phyloP scores from a whole-genome alignment of 1,140 invertebrate species.

The Adelges cooleyi region DNA sequence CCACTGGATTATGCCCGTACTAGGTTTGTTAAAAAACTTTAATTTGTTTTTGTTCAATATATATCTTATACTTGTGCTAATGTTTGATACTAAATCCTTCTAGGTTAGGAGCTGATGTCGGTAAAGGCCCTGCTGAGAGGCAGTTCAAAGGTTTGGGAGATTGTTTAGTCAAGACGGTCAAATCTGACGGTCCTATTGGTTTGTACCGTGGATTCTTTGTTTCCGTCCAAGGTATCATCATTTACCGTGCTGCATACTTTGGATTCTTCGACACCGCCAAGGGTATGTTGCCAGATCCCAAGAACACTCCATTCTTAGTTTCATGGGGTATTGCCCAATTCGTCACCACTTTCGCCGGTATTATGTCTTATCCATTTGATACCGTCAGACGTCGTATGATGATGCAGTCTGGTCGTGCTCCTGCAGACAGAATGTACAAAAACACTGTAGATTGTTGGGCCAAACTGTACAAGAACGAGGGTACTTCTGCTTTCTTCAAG shows the following conservation, averaged over 20 bases:
- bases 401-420: slow-evolving; percentile 66
- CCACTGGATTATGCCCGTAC: slow-evolving; percentile 92
- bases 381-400: slow-evolving; percentile 84
- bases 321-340: slow-evolving; percentile 76
- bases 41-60: background rate
- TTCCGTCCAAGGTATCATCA: slow-evolving; percentile 78
- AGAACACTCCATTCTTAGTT: slow-evolving; percentile 62
- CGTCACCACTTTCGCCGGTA: slow-evolving; percentile 62
- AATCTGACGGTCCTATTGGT: slow-evolving; percentile 66
- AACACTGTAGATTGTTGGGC: slow-evolving; percentile 60
- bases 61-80: too few species aligned
- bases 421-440: slow-evolving; percentile 57
- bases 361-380: slow-evolving; percentile 80
- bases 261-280: slow-evolving; percentile 87
- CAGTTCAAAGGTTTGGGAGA: slow-evolving; percentile 74
- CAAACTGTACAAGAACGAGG: slow-evolving; percentile 55
- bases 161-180: slow-evolving; percentile 71
- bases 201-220: slow-evolving; percentile 84
- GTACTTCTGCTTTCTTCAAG: slow-evolving; percentile 62
- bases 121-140: slow-evolving; percentile 56
- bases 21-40: slow-evolving; percentile 44
- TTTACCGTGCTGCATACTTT: slow-evolving; percentile 83
- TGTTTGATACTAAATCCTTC: background rate
- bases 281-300: slow-evolving; percentile 71
- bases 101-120: slow-evolving; percentile 70